A percentile compares a stretch with the other conserved stretches of the same genome.
Conservation (phyloP, 1,140 invertebrate genomes). For the silkworm (Bombyx mori) region ASM3026992v2 NC_085127.1:14187501-14188000, state of each 20-base stretch:
- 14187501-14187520: no score
- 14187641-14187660: slow-evolving; percentile 79
- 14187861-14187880: slow-evolving; percentile 70
- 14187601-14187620: slow-evolving; percentile 90
- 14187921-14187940: slow-evolving; percentile 86
- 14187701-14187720: slow-evolving; percentile 89
- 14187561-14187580: slow-evolving; percentile 71
- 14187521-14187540: no score
- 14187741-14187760: slow-evolving; percentile 75
- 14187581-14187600: slow-evolving; percentile 92
- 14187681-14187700: slow-evolving; percentile 78
- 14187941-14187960: slow-evolving; percentile 74
- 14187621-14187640: slow-evolving; percentile 73
- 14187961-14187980: slow-evolving; percentile 74
- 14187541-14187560: background rate
- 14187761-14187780: slow-evolving; percentile 3
- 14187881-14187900: slow-evolving; percentile 77
- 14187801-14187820: background rate
- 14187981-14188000: slow-evolving; percentile 82
- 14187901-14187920: slow-evolving; percentile 93
- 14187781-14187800: no score
- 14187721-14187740: slow-evolving; percentile 74
- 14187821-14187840: background rate
- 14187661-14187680: slow-evolving; percentile 84
- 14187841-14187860: slow-evolving; percentile 26